Base-by-base conservation (phyloP, 2,113 vertebrate genomes). In the Syngnathus scovelli region DNA sequence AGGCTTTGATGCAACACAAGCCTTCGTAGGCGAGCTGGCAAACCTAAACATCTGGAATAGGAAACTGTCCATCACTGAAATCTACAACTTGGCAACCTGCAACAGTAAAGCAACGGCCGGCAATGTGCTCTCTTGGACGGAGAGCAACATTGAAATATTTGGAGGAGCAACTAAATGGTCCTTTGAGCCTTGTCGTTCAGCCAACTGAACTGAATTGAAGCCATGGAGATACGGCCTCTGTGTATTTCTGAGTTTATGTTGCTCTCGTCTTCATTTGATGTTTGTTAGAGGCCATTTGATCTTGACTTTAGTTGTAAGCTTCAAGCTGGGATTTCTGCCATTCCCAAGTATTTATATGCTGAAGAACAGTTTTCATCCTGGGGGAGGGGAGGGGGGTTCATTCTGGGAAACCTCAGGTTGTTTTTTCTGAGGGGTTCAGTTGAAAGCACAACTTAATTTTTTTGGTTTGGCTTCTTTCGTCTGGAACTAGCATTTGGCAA, bases 101-200 rank as follows among this genome's bases (percentile, higher is more conserved):
- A 96, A 93, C 88, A 89, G 89, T 90, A 93, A 92, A 88, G 94
- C 95, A 0, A 90, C 89, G 0, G 70, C 92, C 0, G 96, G 96
- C 58, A 96, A 95, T 6, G 96, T 99, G 74, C 94, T 99, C 79
- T 92, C 94, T 67, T 99, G 96, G 96, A 91, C 92, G 0, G 95
- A 98, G 85, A 82, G 84, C 86, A 95, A 92, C 90, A 94, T 98
- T 1, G 96, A 99, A 73, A 91, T 97, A 83, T 98, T 93, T 5
- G 96, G 96, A 0, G 96, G 96, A 16, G 93, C 95, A 37, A 95
- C 94, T 86, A 98, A 98, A 87, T 96, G 95, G 95, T 95, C 94
- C 83, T 99, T 98, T 18, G 96, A 98, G 85, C 94, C 95, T 61
- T 99, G 96, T 54, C 94, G 94, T 78, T 94, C 94, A 79, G 87